Evolutionary conservation across 2,797 vertebrate species (phyloP).

Genomic region (Pseudocheirus occidentalis): DNA sequence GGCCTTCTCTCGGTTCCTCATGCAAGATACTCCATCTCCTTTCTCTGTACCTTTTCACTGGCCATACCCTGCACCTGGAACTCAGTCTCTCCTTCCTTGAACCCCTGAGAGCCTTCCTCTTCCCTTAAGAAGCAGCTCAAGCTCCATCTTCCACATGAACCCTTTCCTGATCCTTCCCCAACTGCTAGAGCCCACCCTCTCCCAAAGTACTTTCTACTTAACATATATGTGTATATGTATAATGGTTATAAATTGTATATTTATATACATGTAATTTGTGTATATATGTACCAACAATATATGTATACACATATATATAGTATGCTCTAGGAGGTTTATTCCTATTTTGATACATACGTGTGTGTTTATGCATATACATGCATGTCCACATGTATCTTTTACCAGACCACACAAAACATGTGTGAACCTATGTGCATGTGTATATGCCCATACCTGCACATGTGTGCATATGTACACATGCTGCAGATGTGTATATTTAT

Average conservation of each 20-base stretch:
- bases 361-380: no score
- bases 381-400: background rate
- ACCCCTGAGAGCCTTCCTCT: background rate
- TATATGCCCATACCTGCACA: no score
- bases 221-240: background rate
- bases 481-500: no score
- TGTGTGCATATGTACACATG: no score
- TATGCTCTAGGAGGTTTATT: background rate
- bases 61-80: background rate
- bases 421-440: background rate
- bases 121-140: background rate
- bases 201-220: background rate
- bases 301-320: background rate
- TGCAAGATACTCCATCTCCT: background rate
- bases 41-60: background rate
- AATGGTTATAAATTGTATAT: background rate
- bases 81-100: background rate
- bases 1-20: background rate
- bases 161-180: background rate
- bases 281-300: background rate
- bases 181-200: background rate
- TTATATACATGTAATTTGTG: background rate
- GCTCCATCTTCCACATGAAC: background rate
- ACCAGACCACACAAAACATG: background rate
- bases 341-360: no score